A percentile compares a stretch with the other conserved stretches of the same genome.
phyloP scores from a whole-genome alignment of 2,113 vertebrate genomes.

The Tympanuchus pallidicinctus region DNA sequence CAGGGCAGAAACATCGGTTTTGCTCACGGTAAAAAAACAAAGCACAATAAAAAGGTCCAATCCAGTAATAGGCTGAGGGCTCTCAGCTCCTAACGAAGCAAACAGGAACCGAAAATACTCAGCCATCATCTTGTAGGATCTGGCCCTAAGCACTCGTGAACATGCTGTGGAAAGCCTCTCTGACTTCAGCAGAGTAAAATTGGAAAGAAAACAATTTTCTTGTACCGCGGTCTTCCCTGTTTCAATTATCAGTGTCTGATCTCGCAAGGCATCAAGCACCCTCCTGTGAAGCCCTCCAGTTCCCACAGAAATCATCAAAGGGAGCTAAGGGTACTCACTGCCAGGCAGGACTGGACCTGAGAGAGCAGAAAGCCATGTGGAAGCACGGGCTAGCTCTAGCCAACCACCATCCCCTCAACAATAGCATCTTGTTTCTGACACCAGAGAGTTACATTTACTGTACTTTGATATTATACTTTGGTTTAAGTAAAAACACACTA shows the following conservation, averaged over 20 bases:
- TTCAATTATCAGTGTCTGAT: constrained; percentile 43
- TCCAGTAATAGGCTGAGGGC: background rate
- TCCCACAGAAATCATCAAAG: background rate
- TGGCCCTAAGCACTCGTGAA: background rate
- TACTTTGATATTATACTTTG: background rate
- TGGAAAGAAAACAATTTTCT: constrained; percentile 57
- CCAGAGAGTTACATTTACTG: background rate
- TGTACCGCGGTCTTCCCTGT: background rate
- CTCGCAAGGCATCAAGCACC: constrained; percentile 18
- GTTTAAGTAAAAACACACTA: background rate
- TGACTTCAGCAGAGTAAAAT: constrained; percentile 15
- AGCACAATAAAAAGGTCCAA: background rate
- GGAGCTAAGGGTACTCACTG: background rate
- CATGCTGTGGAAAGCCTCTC: background rate
- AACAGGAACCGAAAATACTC: background rate
- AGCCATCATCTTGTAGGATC: background rate
- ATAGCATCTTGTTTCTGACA: background rate
- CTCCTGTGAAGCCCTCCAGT: constrained; percentile 38
- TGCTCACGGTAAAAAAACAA: background rate
- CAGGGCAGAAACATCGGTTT: background rate
- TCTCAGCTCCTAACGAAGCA: background rate
- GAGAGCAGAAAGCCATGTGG: background rate
- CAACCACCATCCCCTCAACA: background rate
- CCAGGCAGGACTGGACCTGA: background rate
- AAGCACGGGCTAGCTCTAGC: background rate